Base-by-base conservation (phyloP, 2,888 invertebrate genomes). In the Marasmarcha lunaedactyla region DNA sequence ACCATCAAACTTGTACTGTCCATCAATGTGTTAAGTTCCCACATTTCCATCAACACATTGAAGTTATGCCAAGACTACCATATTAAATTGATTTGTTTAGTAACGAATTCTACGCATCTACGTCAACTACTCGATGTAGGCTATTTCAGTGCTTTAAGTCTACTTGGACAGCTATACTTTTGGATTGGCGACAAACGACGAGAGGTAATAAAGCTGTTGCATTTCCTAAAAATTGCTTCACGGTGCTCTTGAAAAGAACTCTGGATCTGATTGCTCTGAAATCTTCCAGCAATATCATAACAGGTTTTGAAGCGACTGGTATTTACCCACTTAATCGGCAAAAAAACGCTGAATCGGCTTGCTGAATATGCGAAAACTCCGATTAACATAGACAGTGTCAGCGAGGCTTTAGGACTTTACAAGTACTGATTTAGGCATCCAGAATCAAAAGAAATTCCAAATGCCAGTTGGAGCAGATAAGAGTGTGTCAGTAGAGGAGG, bases 11-110 rank as follows among this genome's bases (percentile, higher is more conserved):
- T n/a, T n/a, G n/a, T n/a, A n/a, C n/a, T n/a, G n/a, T n/a, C n/a
- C n/a, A n/a, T n/a, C n/a, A n/a, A n/a, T n/a, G n/a, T n/a, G n/a
- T 37, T 51, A 25, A 46, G 44, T 37, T 39, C 46, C 12, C 47
- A 50, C 33, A 48, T 48, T 15, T 45, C 44, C 5, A 33, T 45
- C 2, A 46, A 50, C 10, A 41, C 46, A 9, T 43, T 48, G 15
- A 40, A 30, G 14, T 12, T 45, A 4, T 50, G 45, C 20, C 12
- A 43, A 11, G 41, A 44, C 4, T 36, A 47, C 14, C 44, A 49
- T 15, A 43, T 47, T 1, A 36, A 37, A 25, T 46, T 45, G 30
- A 37, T 46, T 15, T 39, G 39, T 13, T 15, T 39, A n/a, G n/a
- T 15, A 10, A 15, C 39, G 2, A 39, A 39, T 14, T 14, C 45